These are phyloP conservation scores for Cliona cf. orientalis DNA, from an alignment of 37 sponge, comb jelly and placozoan genomes.

Conservation along the genomic window DNA sequence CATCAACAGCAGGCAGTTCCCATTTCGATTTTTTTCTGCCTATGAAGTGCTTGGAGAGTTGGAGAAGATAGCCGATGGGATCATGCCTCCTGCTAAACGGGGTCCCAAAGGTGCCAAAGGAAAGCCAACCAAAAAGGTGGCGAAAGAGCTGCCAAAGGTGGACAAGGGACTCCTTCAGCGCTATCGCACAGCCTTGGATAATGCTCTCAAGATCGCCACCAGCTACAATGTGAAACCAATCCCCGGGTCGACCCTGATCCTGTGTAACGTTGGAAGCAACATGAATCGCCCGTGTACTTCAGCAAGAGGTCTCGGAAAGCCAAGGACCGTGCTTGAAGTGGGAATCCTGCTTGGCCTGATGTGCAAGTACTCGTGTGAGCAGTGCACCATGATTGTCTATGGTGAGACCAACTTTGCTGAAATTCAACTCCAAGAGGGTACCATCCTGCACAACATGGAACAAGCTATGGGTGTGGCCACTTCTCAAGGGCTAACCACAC, in stretches of 20 bases:
- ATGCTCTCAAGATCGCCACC: slow-evolving; percentile 92
- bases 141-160: slow-evolving; percentile 35
- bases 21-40: slow-evolving; percentile 98
- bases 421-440: slow-evolving; percentile 75
- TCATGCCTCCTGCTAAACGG: background rate
- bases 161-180: slow-evolving; percentile 61
- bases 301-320: slow-evolving; percentile 90
- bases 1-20: slow-evolving; percentile 94
- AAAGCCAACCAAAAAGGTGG: slow-evolving; percentile 35
- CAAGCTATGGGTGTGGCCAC: slow-evolving; percentile 26
- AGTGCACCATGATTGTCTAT: slow-evolving; percentile 78
- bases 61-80: slow-evolving; percentile 72
- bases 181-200: slow-evolving; percentile 89
- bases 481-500: slow-evolving; percentile 3
- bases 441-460: slow-evolving; percentile 86
- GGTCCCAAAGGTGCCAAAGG: slow-evolving; percentile 3
- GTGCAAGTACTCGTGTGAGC: slow-evolving; percentile 97
- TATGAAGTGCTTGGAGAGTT: slow-evolving; percentile 87
- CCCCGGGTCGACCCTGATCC: slow-evolving; percentile 84
- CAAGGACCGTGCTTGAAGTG: slow-evolving; percentile 83
- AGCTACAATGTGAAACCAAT: slow-evolving; percentile 97
- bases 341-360: slow-evolving; percentile 93
- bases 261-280: slow-evolving; percentile 81
- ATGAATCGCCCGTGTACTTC: slow-evolving; percentile 92
- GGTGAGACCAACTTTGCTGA: slow-evolving; percentile 54